Percentiles rank a stretch among this genome's conserved stretches.
Conservation (phyloP, 2,113 vertebrate genomes). For the Otocyon megalotis region DNA sequence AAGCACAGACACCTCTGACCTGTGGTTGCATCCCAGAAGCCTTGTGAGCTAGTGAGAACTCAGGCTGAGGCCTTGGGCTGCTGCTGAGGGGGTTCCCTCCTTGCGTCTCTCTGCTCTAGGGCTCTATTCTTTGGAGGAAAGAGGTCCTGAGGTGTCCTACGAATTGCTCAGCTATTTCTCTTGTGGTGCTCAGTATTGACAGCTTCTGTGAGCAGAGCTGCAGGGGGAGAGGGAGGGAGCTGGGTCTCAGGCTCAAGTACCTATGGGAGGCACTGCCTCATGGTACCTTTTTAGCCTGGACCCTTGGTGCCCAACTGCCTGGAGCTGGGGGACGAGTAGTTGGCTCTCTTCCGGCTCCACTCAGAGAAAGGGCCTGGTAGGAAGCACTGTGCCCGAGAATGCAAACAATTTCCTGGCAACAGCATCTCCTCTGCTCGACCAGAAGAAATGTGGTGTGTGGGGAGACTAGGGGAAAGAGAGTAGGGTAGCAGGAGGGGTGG, state of each 20-base stretch:
- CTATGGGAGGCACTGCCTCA: background rate
- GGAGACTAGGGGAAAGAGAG: background rate
- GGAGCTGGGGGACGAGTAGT: background rate
- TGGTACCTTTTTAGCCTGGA: background rate
- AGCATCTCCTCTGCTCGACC: background rate
- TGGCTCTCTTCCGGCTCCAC: background rate
- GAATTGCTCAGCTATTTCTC: background rate
- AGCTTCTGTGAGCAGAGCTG: background rate
- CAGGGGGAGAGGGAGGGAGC: background rate
- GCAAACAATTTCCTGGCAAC: constrained; percentile 51
- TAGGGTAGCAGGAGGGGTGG: background rate
- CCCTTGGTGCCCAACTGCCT: background rate
- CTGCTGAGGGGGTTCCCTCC: background rate
- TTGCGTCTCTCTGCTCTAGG: fast-evolving
- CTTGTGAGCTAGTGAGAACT: too few relatives aligned
- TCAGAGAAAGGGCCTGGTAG: constrained; percentile 13
- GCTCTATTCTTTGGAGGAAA: background rate
- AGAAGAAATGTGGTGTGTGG: background rate
- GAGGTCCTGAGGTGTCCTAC: background rate
- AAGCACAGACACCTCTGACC: background rate
- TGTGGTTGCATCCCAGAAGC: too few relatives aligned
- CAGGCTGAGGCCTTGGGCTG: background rate
- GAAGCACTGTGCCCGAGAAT: background rate
- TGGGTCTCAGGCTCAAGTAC: background rate
- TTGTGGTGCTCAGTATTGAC: background rate